These are phyloP conservation scores for Pseudomyrmex cubaensis DNA, from an alignment of 1,140 invertebrate genomes.

Conservation along the genomic window DNA sequence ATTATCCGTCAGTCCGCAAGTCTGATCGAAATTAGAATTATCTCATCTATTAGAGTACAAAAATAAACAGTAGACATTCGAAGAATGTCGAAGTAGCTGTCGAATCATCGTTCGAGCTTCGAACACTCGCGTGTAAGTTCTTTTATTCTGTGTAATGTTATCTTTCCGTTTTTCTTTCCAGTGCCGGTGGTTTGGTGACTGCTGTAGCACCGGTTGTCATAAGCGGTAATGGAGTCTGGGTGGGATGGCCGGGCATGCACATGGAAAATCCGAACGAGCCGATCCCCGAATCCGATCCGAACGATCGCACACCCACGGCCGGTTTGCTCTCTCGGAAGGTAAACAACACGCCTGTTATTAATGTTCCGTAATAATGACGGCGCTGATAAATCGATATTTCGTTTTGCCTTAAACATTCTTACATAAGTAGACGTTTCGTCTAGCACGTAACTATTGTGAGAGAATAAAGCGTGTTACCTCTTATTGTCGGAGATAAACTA, in stretches of 20 bases:
- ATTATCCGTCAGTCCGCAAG: no score
- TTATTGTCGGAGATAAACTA: no score
- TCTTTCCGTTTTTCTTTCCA: slow-evolving; percentile 78
- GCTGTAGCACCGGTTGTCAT: slow-evolving; percentile 96
- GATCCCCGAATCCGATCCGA: slow-evolving; percentile 94
- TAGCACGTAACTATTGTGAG: not conserved
- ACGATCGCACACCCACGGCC: slow-evolving; percentile 93
- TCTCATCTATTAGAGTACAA: no score
- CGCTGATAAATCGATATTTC: not conserved
- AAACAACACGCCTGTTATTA: slow-evolving; percentile 57
- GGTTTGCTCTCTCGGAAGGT: slow-evolving; percentile 93
- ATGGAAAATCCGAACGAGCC: slow-evolving; percentile 89
- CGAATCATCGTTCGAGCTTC: no score
- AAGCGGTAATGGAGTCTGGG: slow-evolving; percentile 93
- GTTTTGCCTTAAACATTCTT: not conserved
- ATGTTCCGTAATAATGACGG: not conserved
- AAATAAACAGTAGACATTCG: no score
- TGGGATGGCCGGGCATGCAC: slow-evolving; percentile 95
- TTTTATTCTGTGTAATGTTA: not conserved
- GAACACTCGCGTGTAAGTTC: no score
- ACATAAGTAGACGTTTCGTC: not conserved
- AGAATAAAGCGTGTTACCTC: no score
- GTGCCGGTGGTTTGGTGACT: slow-evolving; percentile 95
- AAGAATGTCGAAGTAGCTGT: no score
- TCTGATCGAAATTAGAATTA: no score